phyloP scores from a whole-genome alignment of 2,888 invertebrate species.

The Rotaria magnacalcarata region DNA sequence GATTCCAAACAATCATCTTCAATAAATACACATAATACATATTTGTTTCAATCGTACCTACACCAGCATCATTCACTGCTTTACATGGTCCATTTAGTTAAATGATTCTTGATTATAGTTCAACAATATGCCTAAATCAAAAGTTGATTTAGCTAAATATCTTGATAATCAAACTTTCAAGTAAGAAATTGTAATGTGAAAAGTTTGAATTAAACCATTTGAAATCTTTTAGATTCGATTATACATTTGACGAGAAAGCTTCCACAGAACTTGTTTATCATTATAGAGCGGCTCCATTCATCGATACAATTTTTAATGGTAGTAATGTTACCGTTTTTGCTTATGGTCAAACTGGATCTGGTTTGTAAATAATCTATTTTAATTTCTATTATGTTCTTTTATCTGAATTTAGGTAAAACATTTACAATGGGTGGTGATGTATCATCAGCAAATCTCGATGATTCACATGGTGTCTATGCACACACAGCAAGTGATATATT shows the following conservation, averaged over 20 bases:
- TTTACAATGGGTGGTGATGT: constrained; percentile 57
- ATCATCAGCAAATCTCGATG: neutral
- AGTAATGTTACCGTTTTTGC: constrained; percentile 99
- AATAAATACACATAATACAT: neutral
- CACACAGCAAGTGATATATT: constrained; percentile 78
- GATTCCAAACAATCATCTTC: neutral
- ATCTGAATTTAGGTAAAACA: constrained; percentile 67
- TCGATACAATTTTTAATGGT: constrained; percentile 93
- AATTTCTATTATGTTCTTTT: neutral
- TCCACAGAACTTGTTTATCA: constrained; percentile 50
- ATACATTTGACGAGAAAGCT: constrained; percentile 87
- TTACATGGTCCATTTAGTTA: neutral
- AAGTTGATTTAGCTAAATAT: constrained; percentile 96
- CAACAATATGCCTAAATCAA: constrained; percentile 60
- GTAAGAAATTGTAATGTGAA: neutral
- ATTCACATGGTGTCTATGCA: constrained; percentile 30
- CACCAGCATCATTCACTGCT: neutral
- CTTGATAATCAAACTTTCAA: constrained; percentile 86
- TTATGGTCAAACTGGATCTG: constrained; percentile 94
- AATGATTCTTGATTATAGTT: neutral
- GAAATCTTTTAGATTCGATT: constrained; percentile 77
- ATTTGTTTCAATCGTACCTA: neutral
- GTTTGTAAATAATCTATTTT: neutral
- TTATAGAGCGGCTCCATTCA: constrained; percentile 88
- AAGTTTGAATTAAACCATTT: neutral